Conservation (phyloP, 1,140 invertebrate species). For the Tenebrio molitor region DNA sequence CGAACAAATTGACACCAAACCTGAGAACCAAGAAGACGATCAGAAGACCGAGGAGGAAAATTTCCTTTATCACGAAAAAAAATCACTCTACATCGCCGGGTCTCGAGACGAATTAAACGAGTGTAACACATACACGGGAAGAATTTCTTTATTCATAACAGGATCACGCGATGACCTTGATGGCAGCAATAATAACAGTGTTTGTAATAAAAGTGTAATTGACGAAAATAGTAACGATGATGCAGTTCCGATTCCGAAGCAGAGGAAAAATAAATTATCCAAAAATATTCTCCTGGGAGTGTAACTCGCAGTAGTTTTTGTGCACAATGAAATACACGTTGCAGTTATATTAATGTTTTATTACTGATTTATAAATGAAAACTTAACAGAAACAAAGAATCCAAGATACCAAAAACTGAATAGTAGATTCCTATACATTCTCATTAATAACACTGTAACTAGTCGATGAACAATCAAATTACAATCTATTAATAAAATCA, state of each 20-base stretch:
- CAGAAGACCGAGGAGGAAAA: not conserved
- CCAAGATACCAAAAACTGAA: slow-evolving; percentile 1
- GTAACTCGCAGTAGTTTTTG: not conserved
- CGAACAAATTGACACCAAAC: not conserved
- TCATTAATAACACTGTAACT: slow-evolving; percentile 27
- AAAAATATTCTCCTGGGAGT: slow-evolving; percentile 42
- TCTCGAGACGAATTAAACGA: slow-evolving; percentile 45
- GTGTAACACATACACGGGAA: slow-evolving; percentile 17
- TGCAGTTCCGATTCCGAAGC: slow-evolving; percentile 43
- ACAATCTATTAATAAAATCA: slow-evolving; percentile 14
- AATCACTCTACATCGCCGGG: slow-evolving; percentile 49
- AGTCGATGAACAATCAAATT: slow-evolving; percentile 3
- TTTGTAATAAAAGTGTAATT: slow-evolving; percentile 32
- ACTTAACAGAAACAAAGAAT: slow-evolving; percentile 33
- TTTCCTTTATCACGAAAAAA: slow-evolving; percentile 33
- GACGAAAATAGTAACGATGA: slow-evolving; percentile 39
- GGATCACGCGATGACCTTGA: slow-evolving; percentile 43
- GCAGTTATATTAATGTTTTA: slow-evolving; percentile 19
- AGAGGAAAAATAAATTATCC: slow-evolving; percentile 49
- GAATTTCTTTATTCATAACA: slow-evolving; percentile 45
- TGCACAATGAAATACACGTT: not conserved
- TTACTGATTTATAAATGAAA: slow-evolving; percentile 42
- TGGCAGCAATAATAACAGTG: slow-evolving; percentile 24
- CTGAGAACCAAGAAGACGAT: not conserved
- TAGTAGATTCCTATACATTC: slow-evolving; percentile 22